Base-by-base conservation (phyloP, 1,140 invertebrate species). In the Leptinotarsa defecta region DNA sequence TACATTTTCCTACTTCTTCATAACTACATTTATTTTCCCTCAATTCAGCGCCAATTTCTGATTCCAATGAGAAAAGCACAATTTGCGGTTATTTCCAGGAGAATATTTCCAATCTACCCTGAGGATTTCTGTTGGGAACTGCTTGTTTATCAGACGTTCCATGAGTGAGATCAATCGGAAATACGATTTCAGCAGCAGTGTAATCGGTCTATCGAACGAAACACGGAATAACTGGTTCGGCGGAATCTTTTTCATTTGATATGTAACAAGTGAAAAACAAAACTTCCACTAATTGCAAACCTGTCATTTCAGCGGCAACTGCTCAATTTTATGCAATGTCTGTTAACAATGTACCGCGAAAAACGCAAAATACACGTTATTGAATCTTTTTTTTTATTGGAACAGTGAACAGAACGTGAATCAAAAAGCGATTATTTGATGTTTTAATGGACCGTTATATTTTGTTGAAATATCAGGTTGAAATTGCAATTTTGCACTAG, bases 341-440 rank as follows among this genome's bases (percentile, higher is more conserved):
- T 57, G 17, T 57, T 57, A 15, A 15, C 52, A 57, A 57, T 57
- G 52, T 17, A 57, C 52, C 52, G 17, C 13, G n/a, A 17, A 57
- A 57, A 57, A 17, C 4, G 52, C 52, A 57, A 57, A 57, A 57
- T 57, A 57, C 17, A 57, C n/a, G 4, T 57, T 57, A 57, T 57
- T 57, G 52, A 57, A n/a, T 6, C 2, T n/a, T 57, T 57, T 57
- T 57, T 57, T 17, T n/a, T 1, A 57, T 57, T 8, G 34, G 34
- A 34, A 57, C 52, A 57, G 3, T 57, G n/a, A 15, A 13, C 52
- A 57, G n/a, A 17, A 57, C 13, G 52, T 15, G 52, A 57, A 57
- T 57, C n/a, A 57, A 57, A 57, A 57, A 57, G 52, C 52, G 52
- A 57, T n/a, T n/a, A 57, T 57, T 57, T 19, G 52, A 57, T 17